Evolutionary conservation across 2,797 vertebrate genomes (phyloP), one percentile per base, ranked within the genome.

Genomic region (Thamnophis elegans): DNA sequence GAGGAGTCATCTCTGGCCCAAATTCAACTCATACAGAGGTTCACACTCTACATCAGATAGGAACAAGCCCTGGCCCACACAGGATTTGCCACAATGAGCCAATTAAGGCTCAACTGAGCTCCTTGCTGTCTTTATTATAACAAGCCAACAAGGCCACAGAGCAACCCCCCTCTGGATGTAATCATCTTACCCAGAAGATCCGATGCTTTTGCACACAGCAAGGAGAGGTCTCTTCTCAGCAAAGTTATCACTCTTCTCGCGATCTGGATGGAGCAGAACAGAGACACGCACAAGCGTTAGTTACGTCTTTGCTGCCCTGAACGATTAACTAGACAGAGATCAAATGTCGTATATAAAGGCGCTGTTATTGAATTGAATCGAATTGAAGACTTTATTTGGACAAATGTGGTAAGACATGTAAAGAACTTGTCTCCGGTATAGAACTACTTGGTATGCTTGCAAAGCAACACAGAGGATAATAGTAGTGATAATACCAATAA

Each of bases 141-240:
- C 36, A 82, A 82, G 10, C 73, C 42, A 88, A 94, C 90, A 6
- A 3, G 12, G 53, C 22, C 9, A 65, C 18, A 36, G 14, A 36
- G 12, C 12, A 14, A 47, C n/a, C 14, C 18, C n/a, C 10, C 3
- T 22, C n/a, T 88, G 10, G 10, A 78, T 28, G 11, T 20, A 32
- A 32, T 26, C 56, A 65, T 51, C 99, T 99, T 98, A 99, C 99
- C 99, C 99, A 82, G 99, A 99, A 93, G 99, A 99, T 94, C 99
- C 99, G 36, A 98, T 98, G 97, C 99, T 99, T 98, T 99, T 99
- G 98, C 99, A 99, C 94, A 99, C 98, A 90, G 99, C 98, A 91
- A 99, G 98, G 92, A 99, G 98, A 89, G 99, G 99, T 92, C 99
- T 97, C 97, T 99, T 99, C 96, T 99, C 99, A 28, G 98, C 98